These are phyloP conservation scores for Drosophila kikkawai DNA, from an alignment of 1,140 invertebrate species.

Conservation along the genomic window DNA sequence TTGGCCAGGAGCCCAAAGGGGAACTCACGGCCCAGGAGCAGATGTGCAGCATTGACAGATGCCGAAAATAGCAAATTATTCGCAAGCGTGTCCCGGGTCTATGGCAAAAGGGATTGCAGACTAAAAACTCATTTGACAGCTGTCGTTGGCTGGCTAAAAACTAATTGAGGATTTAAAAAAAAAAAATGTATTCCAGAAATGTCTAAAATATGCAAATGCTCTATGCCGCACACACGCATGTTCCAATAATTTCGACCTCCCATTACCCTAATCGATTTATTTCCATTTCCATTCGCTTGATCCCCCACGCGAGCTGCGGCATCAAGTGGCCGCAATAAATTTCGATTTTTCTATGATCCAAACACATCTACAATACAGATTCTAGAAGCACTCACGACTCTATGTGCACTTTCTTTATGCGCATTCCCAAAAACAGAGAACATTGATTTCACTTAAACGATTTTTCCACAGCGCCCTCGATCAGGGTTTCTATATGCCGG, in stretches of 20 bases:
- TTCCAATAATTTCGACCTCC: constrained; percentile 15
- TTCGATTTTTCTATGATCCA: constrained; percentile 45
- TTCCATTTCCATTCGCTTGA: constrained; percentile 40
- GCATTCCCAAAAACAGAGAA: constrained; percentile 52
- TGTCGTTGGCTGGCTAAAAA: constrained; percentile 10
- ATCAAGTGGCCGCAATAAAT: constrained; percentile 50
- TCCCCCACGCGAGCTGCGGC: constrained; percentile 26
- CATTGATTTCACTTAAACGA: constrained; percentile 71
- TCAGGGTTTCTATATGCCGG: constrained; percentile 7
- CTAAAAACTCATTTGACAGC: constrained; percentile 19
- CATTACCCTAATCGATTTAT: constrained; percentile 53
- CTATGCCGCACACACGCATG: neutral
- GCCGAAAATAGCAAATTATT: constrained; percentile 58
- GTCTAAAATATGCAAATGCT: constrained; percentile 40
- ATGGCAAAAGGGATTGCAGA: constrained; percentile 26
- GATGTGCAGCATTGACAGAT: constrained; percentile 48
- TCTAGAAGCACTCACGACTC: constrained; percentile 24
- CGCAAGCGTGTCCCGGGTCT: constrained; percentile 35
- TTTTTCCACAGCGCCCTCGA: constrained; percentile 31
- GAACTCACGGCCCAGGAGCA: constrained; percentile 18
- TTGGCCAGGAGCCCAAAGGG: constrained; percentile 33
- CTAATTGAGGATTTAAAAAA: constrained; percentile 28
- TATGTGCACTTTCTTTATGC: constrained; percentile 31
- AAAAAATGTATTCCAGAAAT: constrained; percentile 1
- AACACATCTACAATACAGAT: constrained; percentile 4